Percentiles rank a stretch among this genome's conserved stretches.
Conservation (phyloP, 2,888 invertebrate genomes). For the Escarpia spicata region DNA sequence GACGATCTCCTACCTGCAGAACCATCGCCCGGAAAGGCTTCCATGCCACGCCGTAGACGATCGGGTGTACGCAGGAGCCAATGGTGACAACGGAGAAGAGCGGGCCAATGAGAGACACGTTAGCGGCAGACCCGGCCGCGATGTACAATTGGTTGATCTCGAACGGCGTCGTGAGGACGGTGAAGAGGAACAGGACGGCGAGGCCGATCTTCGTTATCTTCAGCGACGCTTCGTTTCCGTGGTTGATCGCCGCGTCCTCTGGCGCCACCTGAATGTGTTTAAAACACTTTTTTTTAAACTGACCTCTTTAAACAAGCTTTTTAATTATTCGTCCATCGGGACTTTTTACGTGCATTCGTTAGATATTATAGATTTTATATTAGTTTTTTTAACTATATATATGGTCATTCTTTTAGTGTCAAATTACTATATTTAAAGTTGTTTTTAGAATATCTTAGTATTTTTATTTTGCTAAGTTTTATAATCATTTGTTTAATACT, state of each 20-base stretch:
- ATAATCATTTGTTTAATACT: too few relatives aligned
- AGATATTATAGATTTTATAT: too few relatives aligned
- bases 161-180: constrained; percentile 8
- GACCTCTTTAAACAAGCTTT: too few relatives aligned
- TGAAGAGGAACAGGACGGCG: not conserved
- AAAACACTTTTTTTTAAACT: too few relatives aligned
- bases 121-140: not conserved
- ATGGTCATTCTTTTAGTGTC: too few relatives aligned
- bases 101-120: not conserved
- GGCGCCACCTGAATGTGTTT: not conserved
- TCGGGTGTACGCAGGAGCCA: not conserved
- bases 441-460: too few relatives aligned
- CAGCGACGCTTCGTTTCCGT: not conserved
- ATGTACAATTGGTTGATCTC: not conserved
- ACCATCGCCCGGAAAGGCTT: not conserved
- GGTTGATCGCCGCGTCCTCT: not conserved
- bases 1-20: not conserved
- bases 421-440: too few relatives aligned
- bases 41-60: not conserved
- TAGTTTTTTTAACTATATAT: too few relatives aligned
- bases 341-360: too few relatives aligned
- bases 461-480: too few relatives aligned
- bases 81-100: not conserved
- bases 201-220: not conserved
- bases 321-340: too few relatives aligned